Conservation (phyloP, 1,140 invertebrate genomes). For the Apis florea region DNA sequence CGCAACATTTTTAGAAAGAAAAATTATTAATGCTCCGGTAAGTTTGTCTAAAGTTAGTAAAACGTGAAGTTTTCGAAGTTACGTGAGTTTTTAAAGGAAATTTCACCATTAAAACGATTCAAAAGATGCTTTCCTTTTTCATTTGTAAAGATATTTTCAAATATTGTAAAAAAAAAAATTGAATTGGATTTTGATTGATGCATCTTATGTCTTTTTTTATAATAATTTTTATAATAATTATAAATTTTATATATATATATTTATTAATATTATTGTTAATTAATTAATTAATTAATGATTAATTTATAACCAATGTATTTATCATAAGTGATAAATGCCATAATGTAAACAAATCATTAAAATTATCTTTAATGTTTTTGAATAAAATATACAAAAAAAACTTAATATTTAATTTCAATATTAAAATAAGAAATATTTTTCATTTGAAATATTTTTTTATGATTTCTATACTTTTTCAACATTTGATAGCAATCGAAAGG, state of each 20-base stretch:
- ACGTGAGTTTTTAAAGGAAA: background rate
- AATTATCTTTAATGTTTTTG: too few species aligned
- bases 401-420: background rate
- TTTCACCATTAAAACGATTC: background rate
- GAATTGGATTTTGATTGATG: background rate
- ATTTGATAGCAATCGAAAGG: background rate
- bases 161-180: background rate
- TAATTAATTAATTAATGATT: too few species aligned
- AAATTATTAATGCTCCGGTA: conserved; percentile 29
- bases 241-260: too few species aligned
- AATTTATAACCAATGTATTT: too few species aligned
- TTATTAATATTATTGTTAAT: too few species aligned
- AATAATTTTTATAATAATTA: too few species aligned
- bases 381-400: too few species aligned
- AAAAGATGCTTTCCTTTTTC: background rate
- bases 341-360: too few species aligned
- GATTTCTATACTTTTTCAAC: background rate
- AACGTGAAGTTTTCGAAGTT: background rate
- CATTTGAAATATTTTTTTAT: background rate
- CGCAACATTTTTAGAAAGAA: conserved; percentile 2
- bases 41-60: conserved; percentile 5
- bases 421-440: background rate
- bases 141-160: too few species aligned
- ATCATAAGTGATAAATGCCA: too few species aligned
- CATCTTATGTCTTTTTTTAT: background rate